Base-by-base conservation (phyloP, 2,797 vertebrate genomes). In the Gobio occitaniae region DNA sequence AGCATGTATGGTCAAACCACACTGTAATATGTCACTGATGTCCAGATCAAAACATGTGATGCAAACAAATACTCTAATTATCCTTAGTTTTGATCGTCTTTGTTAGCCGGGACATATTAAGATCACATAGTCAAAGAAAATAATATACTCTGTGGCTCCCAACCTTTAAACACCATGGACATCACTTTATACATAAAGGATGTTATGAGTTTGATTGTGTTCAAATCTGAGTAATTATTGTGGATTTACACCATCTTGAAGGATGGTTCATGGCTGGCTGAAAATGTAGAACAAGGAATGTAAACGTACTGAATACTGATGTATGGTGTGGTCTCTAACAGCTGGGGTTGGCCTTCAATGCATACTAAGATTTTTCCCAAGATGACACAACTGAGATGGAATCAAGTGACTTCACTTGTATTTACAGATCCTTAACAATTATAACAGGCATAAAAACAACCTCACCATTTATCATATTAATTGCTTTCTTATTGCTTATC, bases 271-370 rank as follows among this genome's bases (percentile, higher is more conserved):
- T 38, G 21, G 47, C 70, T 47, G 41, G 61, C 71, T 76, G 80
- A 85, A 88, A 84, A 83, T 72, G 56, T 19, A 86, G 41, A 85
- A 83, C 69, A 54, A 72, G 56, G 38, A 83, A 83, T 83, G 79
- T 85, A 88, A 87, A 85, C 38, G 47, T 82, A 48, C 80, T 88
- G 77, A 88, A 38, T 82, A 48, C 80, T 88, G 77, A 88, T 86
- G 79, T 80, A 88, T 47, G 41, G 69, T 79, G 41, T 36, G 44
- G 44, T 75, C 72, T 86, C 78, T 44, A 69, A 77, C 85, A 88
- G 85, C 86, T 89, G 88, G 3, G 72, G 50, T 76, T 76, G 70
- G 76, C 72, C 81, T 87, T 86, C 38, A 81, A 25, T 84, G 61
- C 70, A 61, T n/a, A 52, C 82, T 63, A 69, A 84, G 69, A 84